Evolutionary conservation across 2,113 vertebrate species (phyloP).

Genomic region (Thamnophis sirtalis): DNA sequence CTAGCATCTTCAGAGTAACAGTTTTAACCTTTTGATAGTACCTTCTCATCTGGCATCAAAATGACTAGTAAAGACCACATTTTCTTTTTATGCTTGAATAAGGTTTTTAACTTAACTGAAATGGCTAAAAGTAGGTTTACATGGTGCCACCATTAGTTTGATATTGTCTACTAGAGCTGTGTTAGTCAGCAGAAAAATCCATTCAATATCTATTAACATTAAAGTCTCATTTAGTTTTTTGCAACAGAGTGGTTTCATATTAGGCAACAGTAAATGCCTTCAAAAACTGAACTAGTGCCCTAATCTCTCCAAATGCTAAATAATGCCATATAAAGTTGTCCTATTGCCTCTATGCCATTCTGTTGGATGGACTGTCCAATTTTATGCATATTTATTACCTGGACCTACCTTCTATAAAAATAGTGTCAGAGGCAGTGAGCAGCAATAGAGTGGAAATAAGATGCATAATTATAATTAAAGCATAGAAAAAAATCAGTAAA

Average conservation of each 20-base stretch:
- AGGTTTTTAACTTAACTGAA: background rate
- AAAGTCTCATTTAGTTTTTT: conserved; percentile 41
- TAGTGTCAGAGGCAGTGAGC: background rate
- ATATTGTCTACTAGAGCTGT: background rate
- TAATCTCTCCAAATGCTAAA: background rate
- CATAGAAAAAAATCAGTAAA: background rate
- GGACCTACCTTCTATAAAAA: background rate
- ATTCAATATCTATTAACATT: conserved; percentile 38
- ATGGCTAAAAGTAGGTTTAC: conserved; percentile 8
- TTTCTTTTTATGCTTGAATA: conserved; percentile 6
- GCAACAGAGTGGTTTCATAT: conserved; percentile 22
- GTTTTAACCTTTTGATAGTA: background rate
- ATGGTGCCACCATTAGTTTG: background rate
- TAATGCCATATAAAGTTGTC: conserved; percentile 11
- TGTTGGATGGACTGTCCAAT: background rate
- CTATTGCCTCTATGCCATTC: background rate
- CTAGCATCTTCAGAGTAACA: background rate
- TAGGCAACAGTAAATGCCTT: conserved; percentile 8
- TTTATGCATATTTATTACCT: background rate
- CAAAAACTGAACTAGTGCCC: conserved; percentile 2
- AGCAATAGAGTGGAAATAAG: background rate
- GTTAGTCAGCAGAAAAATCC: conserved; percentile 30
- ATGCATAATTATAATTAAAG: background rate
- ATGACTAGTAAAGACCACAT: background rate
- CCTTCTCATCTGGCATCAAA: background rate